Base-by-base conservation (phyloP, 1,140 invertebrate species). In the Neotoxoptera formosana region DNA sequence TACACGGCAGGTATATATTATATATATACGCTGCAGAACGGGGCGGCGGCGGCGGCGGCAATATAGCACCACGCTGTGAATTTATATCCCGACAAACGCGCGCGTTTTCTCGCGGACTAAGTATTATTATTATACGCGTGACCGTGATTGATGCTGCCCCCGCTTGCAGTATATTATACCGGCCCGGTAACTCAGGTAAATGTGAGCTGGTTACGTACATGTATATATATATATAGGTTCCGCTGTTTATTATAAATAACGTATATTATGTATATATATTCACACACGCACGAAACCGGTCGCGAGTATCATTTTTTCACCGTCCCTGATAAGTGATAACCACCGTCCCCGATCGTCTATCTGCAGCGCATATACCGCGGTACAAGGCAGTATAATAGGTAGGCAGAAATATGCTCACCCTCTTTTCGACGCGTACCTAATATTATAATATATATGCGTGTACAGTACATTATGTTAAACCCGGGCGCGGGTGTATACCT, bases 141-240 rank as follows among this genome's bases (percentile, higher is more conserved):
- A 89, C 87, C 45, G 91, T 92, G 91, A 92, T 84, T 92, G 91
- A 92, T 92, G 81, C 23, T 45, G 41, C 81, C 48, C 91, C 76
- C 53, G 53, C 36, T 47, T 51, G 48, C n/a, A n/a, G n/a, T n/a
- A n/a, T n/a, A n/a, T n/a, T 21, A 20, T 36, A 8, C 48, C 30
- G 3, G 25, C 11, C 23, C 81, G 56, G 53, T 7, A 53, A 25
- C 9, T 36, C 60, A n/a, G 60, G 60, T 76, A 76, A 76, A 76
- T 76, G 7, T 7, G 30, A n/a, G 60, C 60, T 14, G 60, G 60
- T n/a, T 17, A n/a, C n/a, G n/a, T n/a, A n/a, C n/a, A n/a, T n/a
- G n/a, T n/a, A n/a, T n/a, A n/a, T n/a, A n/a, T n/a, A n/a, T n/a
- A 30, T 30, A n/a, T 76, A 76, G 60, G 60, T 76, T 76, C n/a